Evolutionary conservation across 2,888 invertebrate species (phyloP), one percentile per base, ranked within the genome.

Genomic region (Sympetrum striolatum): DNA sequence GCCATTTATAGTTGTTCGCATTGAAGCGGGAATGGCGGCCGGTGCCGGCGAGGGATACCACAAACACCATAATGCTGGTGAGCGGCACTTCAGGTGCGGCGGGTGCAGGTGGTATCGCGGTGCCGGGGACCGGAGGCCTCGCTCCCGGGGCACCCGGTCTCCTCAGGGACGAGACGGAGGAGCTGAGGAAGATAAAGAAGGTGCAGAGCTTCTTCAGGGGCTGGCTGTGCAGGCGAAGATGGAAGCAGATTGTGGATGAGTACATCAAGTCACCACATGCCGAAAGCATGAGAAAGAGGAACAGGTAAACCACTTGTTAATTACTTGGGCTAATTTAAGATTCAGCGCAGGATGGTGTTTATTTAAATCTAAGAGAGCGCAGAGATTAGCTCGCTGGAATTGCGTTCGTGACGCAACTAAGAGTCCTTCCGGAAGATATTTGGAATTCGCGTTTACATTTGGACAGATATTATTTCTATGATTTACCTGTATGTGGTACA

Each of bases 161-260:
- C 92, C 5, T 91, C 92, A 35, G 92, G 92, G 92, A 92, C 92
- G 91, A 96, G 91, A 96, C 96, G 0, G 95, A 95, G n/a, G 98
- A 98, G 93, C 95, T 98, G 91, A 95, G 96, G 91, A 98, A 98
- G 94, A 98, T 98, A 92, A 98, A 98, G 94, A 95, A 95, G 93
- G 95, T 95, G 25, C 96, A 98, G 95, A 98, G 98, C 93, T 98
- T 98, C 94, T 98, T 98, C 94, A 96, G 98, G 10, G 98, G 98
- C 18, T 98, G 98, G 98, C 94, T 98, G 90, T 98, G 98, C 93
- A 95, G 98, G 18, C 95, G 98, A 14, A 95, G 98, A 80, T 98
- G 98, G 98, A 98, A 98, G 94, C 98, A 98, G 93, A 98, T 98
- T 91, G 98, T 98, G 31, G 98, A 98, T 92, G 97, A 98, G 93